Percentiles rank a stretch among this genome's conserved stretches.
These are phyloP conservation scores for Nanorana parkeri DNA, from an alignment of 2,113 vertebrate genomes.

Conservation along the genomic window DNA sequence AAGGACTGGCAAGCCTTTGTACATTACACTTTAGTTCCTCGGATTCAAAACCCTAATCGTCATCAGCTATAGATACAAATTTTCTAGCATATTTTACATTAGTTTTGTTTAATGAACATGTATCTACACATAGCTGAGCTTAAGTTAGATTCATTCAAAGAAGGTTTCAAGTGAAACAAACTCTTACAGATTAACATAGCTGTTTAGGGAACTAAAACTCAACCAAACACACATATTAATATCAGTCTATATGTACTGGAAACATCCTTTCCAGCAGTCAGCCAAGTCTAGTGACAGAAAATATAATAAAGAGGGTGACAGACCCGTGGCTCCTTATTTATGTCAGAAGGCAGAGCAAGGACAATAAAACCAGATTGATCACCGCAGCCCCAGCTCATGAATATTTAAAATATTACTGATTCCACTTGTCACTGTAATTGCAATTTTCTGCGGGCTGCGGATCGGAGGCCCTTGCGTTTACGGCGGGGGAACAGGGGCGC, in stretches of 20 bases:
- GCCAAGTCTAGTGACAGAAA: conserved; percentile 51
- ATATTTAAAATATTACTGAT: conserved; percentile 87
- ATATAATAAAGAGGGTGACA: conserved; percentile 58
- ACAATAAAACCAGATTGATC: conserved; percentile 88
- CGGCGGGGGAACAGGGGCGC: conserved; percentile 73
- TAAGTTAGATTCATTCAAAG: too few species aligned
- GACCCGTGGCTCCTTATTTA: conserved; percentile 71
- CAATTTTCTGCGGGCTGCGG: conserved; percentile 80
- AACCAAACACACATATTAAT: not conserved
- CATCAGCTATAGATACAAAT: too few species aligned
- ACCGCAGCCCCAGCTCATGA: conserved; percentile 83
- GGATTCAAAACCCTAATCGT: too few species aligned
- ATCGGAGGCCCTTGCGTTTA: conserved; percentile 73
- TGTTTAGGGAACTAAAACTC: not conserved
- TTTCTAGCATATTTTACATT: too few species aligned
- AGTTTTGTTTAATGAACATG: too few species aligned
- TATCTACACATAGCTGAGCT: too few species aligned
- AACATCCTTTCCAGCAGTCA: conserved; percentile 43
- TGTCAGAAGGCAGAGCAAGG: conserved; percentile 77
- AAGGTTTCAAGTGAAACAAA: too few species aligned
- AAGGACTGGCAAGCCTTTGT: not conserved
- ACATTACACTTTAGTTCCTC: not conserved
- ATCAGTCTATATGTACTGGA: not conserved
- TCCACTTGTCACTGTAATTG: conserved; percentile 89
- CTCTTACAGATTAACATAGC: not conserved